A percentile compares a stretch with the other conserved stretches of the same genome.
These are phyloP conservation scores for Drosophila buzzatii DNA, from an alignment of 2,888 invertebrate species.

Conservation along the genomic window DNA sequence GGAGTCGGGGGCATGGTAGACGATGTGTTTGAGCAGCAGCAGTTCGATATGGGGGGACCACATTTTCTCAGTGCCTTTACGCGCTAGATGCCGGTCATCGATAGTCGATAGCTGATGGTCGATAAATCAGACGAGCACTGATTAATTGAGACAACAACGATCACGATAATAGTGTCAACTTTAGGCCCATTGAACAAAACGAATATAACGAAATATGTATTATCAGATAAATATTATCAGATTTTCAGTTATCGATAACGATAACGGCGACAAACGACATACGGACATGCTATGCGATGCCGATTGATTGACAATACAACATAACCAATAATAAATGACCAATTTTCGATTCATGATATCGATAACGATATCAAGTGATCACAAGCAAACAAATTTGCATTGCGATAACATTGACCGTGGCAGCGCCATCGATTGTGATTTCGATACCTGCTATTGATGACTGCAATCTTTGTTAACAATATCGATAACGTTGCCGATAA, in stretches of 20 bases:
- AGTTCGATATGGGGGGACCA: slow-evolving; percentile 84
- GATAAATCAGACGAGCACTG: neutral
- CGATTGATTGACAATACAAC: slow-evolving; percentile 5
- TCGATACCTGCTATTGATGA: neutral
- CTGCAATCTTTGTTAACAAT: neutral
- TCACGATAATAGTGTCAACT: slow-evolving; percentile 1
- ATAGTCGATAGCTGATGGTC: neutral
- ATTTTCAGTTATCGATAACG: neutral
- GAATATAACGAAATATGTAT: neutral
- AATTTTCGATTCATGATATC: slow-evolving; percentile 2
- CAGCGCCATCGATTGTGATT: neutral
- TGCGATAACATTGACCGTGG: neutral
- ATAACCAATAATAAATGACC: slow-evolving; percentile 1
- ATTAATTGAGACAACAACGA: slow-evolving; percentile 6
- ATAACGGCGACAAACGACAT: neutral
- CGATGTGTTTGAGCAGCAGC: slow-evolving; percentile 80
- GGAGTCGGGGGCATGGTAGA: slow-evolving; percentile 58
- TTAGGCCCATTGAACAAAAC: neutral
- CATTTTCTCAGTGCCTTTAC: slow-evolving; percentile 85
- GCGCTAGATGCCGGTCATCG: slow-evolving; percentile 58
- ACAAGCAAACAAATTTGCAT: neutral
- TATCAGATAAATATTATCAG: neutral
- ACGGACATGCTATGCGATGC: neutral
- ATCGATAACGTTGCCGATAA: slow-evolving; percentile 1
- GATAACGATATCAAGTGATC: slow-evolving; percentile 7